Evolutionary conservation across 2,888 invertebrate genomes (phyloP), one percentile per base, ranked within the genome.

Genomic region (Andrena minutula): DNA sequence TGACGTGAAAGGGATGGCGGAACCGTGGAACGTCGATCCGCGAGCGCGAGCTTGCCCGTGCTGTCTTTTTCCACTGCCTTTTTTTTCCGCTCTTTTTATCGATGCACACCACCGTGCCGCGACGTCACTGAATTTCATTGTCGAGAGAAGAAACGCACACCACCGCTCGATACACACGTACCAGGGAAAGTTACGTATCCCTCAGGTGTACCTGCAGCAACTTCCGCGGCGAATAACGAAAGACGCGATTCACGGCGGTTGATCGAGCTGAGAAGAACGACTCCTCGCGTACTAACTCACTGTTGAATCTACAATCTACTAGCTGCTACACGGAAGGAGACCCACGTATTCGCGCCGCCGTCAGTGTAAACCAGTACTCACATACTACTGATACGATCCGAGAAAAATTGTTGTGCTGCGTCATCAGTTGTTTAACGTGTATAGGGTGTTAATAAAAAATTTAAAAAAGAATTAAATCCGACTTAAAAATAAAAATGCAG

Each of bases 1-100:
- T 75, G 79, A 72, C 81, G 58, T 70, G 76, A 81, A 76, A 73
- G 76, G 65, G 60, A 81, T 65, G 75, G 70, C 47, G n/a, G 80
- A 56, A 75, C 75, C 72, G 63, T 30, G 63, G 58, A 73, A 79
- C 51, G 82, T 82, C 75, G 77, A 77, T 65, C 28, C 58, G 23
- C 58, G 47, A 32, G 28, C 64, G 58, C 71, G 65, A 82, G 75
- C 70, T 82, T 71, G 41, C 58, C 32, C 1, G 20, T 20, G 60
- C 49, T 35, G 26, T 35, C 23, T 41, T 49, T 12, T 23, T 49
- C 35, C 28, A 10, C 49, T 30, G 26, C 28, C 32, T n/a, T 7
- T 12, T 20, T 20, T n/a, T n/a, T 30, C 23, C 16, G 2, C 10
- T 64, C 61, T 28, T 63, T 35, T 58, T 30, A 61, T 75, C 66